Percentiles rank a stretch among this genome's conserved stretches.
phyloP scores from a whole-genome alignment of 1,140 invertebrate species.

The Bombus superbus region DNA sequence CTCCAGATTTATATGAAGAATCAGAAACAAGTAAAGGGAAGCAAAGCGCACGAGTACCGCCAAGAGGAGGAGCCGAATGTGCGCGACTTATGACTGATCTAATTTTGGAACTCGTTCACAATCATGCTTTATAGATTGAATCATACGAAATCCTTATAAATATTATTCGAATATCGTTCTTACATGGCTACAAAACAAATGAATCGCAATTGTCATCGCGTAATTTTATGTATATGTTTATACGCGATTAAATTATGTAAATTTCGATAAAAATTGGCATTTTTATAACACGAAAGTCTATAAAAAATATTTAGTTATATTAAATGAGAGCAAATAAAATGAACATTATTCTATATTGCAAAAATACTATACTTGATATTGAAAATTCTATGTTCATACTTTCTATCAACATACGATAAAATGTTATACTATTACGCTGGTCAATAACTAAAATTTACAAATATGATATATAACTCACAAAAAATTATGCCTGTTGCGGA shows the following conservation, averaged over 20 bases:
- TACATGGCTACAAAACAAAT: neutral
- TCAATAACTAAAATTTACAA: conserved; percentile 24
- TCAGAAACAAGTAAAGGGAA: conserved; percentile 74
- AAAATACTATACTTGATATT: conserved; percentile 27
- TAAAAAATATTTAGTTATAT: neutral
- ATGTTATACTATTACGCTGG: neutral
- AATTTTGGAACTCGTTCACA: conserved; percentile 78
- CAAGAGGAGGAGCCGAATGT: conserved; percentile 76
- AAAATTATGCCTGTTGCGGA: conserved; percentile 78
- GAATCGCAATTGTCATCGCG: neutral
- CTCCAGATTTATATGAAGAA: conserved; percentile 87
- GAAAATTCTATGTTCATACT: conserved; percentile 9
- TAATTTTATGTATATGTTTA: neutral
- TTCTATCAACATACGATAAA: neutral
- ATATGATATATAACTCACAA: conserved; percentile 48
- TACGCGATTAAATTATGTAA: neutral
- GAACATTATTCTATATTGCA: conserved; percentile 15
- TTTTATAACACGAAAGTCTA: neutral
- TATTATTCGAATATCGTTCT: conserved; percentile 9
- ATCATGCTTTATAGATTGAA: conserved; percentile 72
- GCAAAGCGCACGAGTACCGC: conserved; percentile 68
- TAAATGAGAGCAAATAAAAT: neutral
- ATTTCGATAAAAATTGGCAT: conserved; percentile 5
- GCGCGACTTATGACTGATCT: conserved; percentile 80
- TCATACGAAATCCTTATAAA: neutral